phyloP scores from a whole-genome alignment of 2,797 vertebrate genomes.

The Sphenodon punctatus region DNA sequence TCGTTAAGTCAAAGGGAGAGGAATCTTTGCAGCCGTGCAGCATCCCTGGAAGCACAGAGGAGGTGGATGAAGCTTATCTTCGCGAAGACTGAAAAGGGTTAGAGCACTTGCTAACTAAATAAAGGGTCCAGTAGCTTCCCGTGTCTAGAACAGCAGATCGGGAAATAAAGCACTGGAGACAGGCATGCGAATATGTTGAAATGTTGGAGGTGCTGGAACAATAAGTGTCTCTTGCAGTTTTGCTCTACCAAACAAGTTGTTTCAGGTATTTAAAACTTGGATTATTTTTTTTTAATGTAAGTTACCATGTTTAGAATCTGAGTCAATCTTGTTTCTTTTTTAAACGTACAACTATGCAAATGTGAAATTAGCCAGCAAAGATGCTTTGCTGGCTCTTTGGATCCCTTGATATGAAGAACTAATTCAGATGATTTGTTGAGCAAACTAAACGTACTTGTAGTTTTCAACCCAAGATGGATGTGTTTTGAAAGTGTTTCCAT shows the following conservation, averaged over 20 bases:
- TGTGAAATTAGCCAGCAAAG: conserved; percentile 24
- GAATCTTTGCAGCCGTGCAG: neutral
- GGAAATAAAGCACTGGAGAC: conserved; percentile 2
- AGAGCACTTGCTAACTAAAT: neutral
- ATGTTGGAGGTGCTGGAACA: neutral
- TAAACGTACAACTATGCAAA: conserved; percentile 59
- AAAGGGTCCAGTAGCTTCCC: neutral
- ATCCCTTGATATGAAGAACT: conserved; percentile 7
- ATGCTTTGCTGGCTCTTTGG: neutral
- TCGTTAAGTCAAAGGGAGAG: conserved; percentile 75
- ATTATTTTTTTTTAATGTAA: neutral
- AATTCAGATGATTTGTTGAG: neutral
- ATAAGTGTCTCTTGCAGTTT: rapidly evolving
- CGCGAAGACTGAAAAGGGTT: conserved; percentile 86
- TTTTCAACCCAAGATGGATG: conserved; percentile 23
- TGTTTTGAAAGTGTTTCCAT: conserved; percentile 3
- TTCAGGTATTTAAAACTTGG: neutral
- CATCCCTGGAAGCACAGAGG: conserved; percentile 31
- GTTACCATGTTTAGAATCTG: conserved; percentile 13
- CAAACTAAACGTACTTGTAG: neutral
- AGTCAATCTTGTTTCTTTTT: neutral
- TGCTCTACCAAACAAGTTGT: conserved; percentile 3
- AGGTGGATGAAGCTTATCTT: conserved; percentile 85
- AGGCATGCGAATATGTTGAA: neutral
- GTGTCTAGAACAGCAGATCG: neutral